A percentile compares a stretch with the other conserved stretches of the same genome.
These are phyloP conservation scores for Amphimedon queenslandica DNA, from an alignment of 37 sponge, comb jelly and placozoan genomes.

Conservation along the genomic window DNA sequence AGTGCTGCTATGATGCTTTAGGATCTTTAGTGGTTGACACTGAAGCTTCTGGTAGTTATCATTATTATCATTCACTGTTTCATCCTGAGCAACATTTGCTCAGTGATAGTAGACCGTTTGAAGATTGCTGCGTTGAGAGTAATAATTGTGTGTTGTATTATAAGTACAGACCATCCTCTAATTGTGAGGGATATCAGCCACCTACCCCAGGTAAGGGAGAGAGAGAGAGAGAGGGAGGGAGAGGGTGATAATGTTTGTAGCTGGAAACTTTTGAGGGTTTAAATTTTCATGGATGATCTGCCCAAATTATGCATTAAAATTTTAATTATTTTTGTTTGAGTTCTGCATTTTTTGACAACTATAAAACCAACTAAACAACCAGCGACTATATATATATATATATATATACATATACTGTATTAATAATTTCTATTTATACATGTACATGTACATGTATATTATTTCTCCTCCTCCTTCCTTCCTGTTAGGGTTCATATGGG, in stretches of 20 bases:
- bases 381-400: neutral
- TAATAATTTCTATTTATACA: neutral
- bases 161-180: conserved; percentile 26
- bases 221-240: no score
- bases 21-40: conserved; percentile 38
- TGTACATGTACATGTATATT: neutral
- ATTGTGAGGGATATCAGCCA: conserved; percentile 35
- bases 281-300: no score
- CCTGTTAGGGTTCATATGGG: conserved; percentile 33
- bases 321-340: no score
- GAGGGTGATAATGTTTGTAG: no score
- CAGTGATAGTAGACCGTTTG: conserved; percentile 14
- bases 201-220: conserved; percentile 5
- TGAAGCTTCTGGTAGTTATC: conserved; percentile 23
- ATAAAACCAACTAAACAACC: neutral
- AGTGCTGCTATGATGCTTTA: conserved; percentile 60
- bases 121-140: conserved; percentile 43
- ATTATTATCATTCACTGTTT: conserved; percentile 31
- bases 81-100: neutral
- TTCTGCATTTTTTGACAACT: neutral
- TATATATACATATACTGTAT: neutral
- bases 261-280: no score
- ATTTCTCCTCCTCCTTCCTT: neutral
- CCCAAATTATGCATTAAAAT: no score
- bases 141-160: conserved; percentile 35